Evolutionary conservation across 2,797 vertebrate genomes (phyloP), one percentile per base, ranked within the genome.

Genomic region (Microhierax caerulescens): DNA sequence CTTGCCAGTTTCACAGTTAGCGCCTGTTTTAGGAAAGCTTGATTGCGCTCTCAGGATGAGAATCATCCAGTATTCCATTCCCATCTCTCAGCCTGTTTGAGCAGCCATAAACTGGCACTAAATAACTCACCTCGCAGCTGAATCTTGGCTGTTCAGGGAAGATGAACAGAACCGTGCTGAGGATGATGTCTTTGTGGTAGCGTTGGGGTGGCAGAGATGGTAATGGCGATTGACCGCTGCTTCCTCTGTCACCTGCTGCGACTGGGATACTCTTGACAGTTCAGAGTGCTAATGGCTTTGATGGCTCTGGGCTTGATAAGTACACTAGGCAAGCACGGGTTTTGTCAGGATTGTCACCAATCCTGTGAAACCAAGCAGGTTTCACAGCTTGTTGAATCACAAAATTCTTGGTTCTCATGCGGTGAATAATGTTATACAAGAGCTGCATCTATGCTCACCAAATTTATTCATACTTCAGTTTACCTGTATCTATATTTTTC

Each of bases 171-270:
- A 7, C 51, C 5, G 0, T 18, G 43, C 10, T 12, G 57, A 41
- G 45, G 39, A 28, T n/a, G 39, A 27, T 64, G n/a, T 39, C 53
- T 45, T 69, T 1, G 1, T 47, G 6, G 61, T 39, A 48, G 34
- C 2, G 1, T 11, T 74, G 69, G 60, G 59, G 11, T 76, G 65
- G 34, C 60, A 63, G 69, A 10, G 5, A 19, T 37, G 27, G 57
- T 24, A 28, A 5, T 39, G 63, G 20, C 0, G 0, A 6, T 3
- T 19, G 7, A 13, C n/a, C 6, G 0, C 53, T 73, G 53, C 75
- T 43, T 27, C 21, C 25, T 50, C 20, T 37, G n/a, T 69, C 61
- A 10, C 19, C 47, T 83, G 69, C 25, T 25, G 39, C 14, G 22
- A 43, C 81, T 17, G 56, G 56, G 32, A 15, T 13, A 15, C 20